A percentile compares a stretch with the other conserved stretches of the same genome.
These are phyloP conservation scores for Drosophila austrosaltans DNA, from an alignment of 2,888 invertebrate species.

Conservation along the genomic window DNA sequence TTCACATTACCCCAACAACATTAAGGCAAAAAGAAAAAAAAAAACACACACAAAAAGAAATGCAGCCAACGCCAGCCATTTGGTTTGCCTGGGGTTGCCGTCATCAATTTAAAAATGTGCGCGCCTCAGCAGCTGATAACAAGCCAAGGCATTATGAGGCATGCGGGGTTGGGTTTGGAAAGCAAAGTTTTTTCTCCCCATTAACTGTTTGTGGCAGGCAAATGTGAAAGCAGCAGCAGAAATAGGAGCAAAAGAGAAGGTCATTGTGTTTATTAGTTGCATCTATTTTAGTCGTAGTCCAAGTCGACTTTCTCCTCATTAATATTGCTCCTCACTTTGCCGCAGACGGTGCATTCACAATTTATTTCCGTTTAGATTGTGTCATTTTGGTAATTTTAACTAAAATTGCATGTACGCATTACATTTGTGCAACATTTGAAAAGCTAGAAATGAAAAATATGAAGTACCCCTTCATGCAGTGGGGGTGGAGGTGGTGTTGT, in stretches of 20 bases:
- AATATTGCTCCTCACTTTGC: constrained; percentile 34
- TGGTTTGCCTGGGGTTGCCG: constrained; percentile 51
- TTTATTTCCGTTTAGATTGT: constrained; percentile 79
- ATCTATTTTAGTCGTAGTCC: constrained; percentile 54
- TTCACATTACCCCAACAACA: constrained; percentile 41
- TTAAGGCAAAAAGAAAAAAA: constrained; percentile 33
- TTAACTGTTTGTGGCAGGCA: constrained; percentile 44
- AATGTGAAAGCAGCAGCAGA: background rate
- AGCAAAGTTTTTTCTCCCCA: constrained; percentile 39
- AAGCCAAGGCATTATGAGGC: constrained; percentile 15
- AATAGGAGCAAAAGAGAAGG: constrained; percentile 52
- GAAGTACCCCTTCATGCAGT: background rate
- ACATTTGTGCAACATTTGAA: constrained; percentile 43
- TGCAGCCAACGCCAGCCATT: constrained; percentile 35
- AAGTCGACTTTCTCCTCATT: constrained; percentile 21
- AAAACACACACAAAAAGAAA: background rate
- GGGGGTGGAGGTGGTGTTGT: constrained; percentile 9
- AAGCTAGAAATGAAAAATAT: constrained; percentile 21
- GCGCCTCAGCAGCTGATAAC: constrained; percentile 39
- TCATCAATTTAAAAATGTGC: constrained; percentile 69
- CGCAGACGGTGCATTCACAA: constrained; percentile 53
- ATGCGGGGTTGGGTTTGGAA: constrained; percentile 16
- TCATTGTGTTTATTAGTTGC: constrained; percentile 69
- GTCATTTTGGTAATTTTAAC: constrained; percentile 75
- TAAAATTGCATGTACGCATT: constrained; percentile 66